These are phyloP conservation scores for Melipona quadrifasciata DNA, from an alignment of 1,140 invertebrate species.

Conservation along the genomic window DNA sequence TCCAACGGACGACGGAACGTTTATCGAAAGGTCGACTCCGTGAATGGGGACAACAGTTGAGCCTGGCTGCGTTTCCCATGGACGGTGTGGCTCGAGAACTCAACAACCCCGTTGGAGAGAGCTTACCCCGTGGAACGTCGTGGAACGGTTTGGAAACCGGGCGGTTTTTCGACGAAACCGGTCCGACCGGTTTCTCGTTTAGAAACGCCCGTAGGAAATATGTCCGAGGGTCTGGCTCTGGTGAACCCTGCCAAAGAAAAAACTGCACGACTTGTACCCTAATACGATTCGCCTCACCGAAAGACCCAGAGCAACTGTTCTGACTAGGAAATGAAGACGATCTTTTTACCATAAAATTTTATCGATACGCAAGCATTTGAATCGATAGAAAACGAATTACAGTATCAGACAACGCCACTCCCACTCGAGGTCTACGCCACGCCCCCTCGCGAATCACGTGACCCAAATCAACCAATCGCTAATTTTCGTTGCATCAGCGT, in stretches of 20 bases:
- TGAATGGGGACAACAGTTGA: conserved; percentile 67
- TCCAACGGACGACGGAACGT: conserved; percentile 12
- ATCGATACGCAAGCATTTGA: no score
- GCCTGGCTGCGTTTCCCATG: conserved; percentile 75
- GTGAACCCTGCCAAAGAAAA: conserved; percentile 24
- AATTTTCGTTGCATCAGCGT: no score
- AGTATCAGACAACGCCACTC: no score
- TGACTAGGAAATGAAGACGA: no score
- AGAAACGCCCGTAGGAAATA: conserved; percentile 46
- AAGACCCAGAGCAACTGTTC: no score
- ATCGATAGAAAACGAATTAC: no score
- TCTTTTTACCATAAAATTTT: no score
- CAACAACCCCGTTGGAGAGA: conserved; percentile 46
- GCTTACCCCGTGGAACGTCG: conserved; percentile 32
- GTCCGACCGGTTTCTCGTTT: conserved; percentile 69
- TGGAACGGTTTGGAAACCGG: conserved; percentile 64
- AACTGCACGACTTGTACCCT: no score
- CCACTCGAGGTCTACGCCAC: no score
- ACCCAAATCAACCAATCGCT: no score
- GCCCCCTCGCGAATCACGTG: no score
- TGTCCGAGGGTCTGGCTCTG: not conserved
- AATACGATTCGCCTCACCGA: no score
- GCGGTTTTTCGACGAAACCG: conserved; percentile 77
- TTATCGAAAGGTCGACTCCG: not conserved
- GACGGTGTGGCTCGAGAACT: conserved; percentile 43